Percentiles rank a stretch among this genome's conserved stretches.
These are phyloP conservation scores for Chaenodraco wilsoni DNA, from an alignment of 2,797 vertebrate species.

Conservation along the genomic window DNA sequence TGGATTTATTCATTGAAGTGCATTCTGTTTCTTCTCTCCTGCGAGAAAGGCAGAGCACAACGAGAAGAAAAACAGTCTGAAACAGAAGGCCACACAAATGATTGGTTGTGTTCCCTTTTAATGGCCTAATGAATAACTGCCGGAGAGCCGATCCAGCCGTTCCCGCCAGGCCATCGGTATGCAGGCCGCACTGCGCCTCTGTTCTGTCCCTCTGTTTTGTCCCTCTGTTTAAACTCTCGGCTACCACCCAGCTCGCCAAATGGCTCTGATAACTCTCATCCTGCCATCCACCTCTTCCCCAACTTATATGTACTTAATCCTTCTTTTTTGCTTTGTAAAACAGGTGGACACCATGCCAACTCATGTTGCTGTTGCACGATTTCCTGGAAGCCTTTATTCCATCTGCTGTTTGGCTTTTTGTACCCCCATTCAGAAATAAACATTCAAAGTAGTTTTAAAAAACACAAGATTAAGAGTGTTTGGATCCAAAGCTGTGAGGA, in stretches of 20 bases:
- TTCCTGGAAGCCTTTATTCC: conserved; percentile 69
- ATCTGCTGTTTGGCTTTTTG: conserved; percentile 60
- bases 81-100: conserved; percentile 75
- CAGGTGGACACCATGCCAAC: conserved; percentile 48
- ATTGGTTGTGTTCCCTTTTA: conserved; percentile 70
- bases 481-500: conserved; percentile 39
- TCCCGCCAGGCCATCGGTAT: conserved; percentile 76
- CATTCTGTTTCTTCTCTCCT: conserved; percentile 56
- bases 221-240: conserved; percentile 30
- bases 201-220: conserved; percentile 44
- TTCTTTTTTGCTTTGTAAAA: conserved; percentile 46
- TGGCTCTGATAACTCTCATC: conserved; percentile 39
- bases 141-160: conserved; percentile 63
- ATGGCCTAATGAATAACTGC: conserved; percentile 79
- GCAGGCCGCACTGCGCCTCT: conserved; percentile 50
- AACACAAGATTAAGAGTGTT: conserved; percentile 56
- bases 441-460: conserved; percentile 46
- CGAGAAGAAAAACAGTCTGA: conserved; percentile 65
- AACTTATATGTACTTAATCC: conserved; percentile 26
- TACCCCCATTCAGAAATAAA: conserved; percentile 25
- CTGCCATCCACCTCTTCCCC: conserved; percentile 38
- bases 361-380: conserved; percentile 47
- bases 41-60: conserved; percentile 46
- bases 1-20: conserved; percentile 68
- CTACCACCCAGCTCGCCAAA: conserved; percentile 58